Percentiles rank a stretch among this genome's conserved stretches.
Evolutionary conservation across 2,797 vertebrate species (phyloP).

Genomic region (Manis javanica): DNA sequence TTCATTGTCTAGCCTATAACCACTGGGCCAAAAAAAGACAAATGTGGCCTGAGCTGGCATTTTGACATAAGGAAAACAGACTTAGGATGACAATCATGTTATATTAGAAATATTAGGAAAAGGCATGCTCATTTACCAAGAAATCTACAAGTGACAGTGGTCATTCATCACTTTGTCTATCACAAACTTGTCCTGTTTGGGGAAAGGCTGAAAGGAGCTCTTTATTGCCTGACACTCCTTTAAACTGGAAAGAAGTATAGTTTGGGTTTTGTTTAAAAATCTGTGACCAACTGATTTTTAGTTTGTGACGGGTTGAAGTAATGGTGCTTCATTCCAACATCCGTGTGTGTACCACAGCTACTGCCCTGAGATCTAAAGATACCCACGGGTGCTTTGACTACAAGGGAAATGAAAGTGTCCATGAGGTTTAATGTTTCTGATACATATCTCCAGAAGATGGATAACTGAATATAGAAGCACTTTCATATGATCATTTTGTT

Average conservation of each 20-base stretch:
- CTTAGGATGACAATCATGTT: not conserved
- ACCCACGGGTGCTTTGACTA: not conserved
- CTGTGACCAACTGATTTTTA: not conserved
- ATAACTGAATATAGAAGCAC: not conserved
- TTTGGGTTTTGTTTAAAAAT: not conserved
- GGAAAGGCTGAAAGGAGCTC: not conserved
- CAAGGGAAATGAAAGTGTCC: not conserved
- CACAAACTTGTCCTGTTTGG: not conserved
- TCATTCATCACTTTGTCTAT: not conserved
- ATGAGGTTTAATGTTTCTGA: not conserved
- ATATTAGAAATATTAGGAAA: not conserved
- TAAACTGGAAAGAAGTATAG: not conserved
- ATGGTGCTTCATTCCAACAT: rapidly evolving
- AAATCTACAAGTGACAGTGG: not conserved
- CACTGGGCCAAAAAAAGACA: not conserved
- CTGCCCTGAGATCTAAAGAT: not conserved
- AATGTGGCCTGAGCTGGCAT: not conserved
- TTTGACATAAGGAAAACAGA: not conserved
- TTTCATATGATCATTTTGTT: not conserved
- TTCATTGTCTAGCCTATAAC: not conserved
- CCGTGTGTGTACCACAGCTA: not conserved
- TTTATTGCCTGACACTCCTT: not conserved
- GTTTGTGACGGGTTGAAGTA: not conserved
- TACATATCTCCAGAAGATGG: not conserved
- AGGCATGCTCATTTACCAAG: not conserved